A percentile compares a stretch with the other conserved stretches of the same genome.
phyloP scores from a whole-genome alignment of 1,140 invertebrate species.

The Orius insidiosus region DNA sequence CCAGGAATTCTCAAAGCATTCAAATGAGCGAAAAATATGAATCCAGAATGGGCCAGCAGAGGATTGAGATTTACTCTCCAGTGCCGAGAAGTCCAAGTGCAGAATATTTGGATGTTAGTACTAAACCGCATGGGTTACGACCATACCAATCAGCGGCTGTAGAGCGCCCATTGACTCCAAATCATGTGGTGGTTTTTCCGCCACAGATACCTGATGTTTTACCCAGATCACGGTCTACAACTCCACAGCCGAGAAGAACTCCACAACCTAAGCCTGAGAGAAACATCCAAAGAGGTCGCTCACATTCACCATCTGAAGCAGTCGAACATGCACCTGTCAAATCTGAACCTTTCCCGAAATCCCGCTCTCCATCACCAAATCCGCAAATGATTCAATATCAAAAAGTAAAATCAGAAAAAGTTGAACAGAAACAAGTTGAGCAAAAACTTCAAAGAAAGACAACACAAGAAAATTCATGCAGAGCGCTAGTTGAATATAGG shows the following conservation, averaged over 20 bases:
- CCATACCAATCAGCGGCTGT: conserved; percentile 16
- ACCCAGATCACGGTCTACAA: conserved; percentile 6
- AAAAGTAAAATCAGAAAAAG: conserved; percentile 2
- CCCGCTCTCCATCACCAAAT: conserved; percentile 1
- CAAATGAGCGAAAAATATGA: background rate
- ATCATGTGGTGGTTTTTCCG: conserved; percentile 20
- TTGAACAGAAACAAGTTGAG: background rate
- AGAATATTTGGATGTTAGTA: conserved; percentile 10
- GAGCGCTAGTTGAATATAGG: background rate
- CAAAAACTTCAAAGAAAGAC: conserved; percentile 7
- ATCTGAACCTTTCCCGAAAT: background rate
- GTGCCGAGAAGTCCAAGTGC: background rate
- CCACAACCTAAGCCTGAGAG: background rate
- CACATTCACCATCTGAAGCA: conserved; percentile 1
- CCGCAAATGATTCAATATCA: background rate
- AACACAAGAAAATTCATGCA: background rate
- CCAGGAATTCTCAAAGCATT: background rate
- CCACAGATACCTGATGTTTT: conserved; percentile 15
- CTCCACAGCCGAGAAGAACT: conserved; percentile 5
- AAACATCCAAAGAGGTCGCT: background rate
- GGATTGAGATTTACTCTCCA: background rate
- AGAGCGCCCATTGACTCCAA: conserved; percentile 15
- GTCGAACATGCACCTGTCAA: background rate
- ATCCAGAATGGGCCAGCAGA: background rate
- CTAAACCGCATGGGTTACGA: conserved; percentile 15